These are phyloP conservation scores for Salticus scenicus DNA, from an alignment of 2,888 invertebrate species.

Conservation along the genomic window DNA sequence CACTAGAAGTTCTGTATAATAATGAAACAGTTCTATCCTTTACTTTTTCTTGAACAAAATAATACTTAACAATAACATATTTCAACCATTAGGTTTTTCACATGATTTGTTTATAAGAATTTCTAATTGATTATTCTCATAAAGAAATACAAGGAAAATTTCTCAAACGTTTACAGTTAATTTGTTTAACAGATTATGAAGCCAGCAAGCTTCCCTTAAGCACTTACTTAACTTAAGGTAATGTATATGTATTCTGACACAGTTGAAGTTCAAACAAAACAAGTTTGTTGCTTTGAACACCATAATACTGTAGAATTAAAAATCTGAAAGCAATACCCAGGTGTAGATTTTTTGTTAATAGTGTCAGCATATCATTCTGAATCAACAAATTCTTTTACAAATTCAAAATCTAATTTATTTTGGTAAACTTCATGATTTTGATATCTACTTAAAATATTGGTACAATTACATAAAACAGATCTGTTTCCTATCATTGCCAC, in stretches of 20 bases:
- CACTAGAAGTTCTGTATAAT: not conserved
- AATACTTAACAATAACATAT: not conserved
- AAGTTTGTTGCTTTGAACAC: not conserved
- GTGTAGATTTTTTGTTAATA: not conserved
- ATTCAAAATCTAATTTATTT: not conserved
- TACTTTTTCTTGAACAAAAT: not conserved
- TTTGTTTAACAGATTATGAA: not conserved
- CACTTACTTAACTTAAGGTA: not conserved
- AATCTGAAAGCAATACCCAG: not conserved
- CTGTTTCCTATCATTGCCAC: too few species aligned
- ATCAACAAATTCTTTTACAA: conserved; percentile 1
- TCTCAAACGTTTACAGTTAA: not conserved
- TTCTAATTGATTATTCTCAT: not conserved
- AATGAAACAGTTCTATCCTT: not conserved
- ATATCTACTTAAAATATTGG: conserved; percentile 14
- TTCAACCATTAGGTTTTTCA: not conserved
- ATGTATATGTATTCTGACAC: not conserved
- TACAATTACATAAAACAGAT: conserved; percentile 16
- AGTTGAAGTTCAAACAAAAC: not conserved
- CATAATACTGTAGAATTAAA: not conserved
- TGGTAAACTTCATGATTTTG: not conserved
- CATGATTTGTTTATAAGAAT: not conserved
- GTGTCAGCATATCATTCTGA: not conserved
- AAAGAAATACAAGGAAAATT: not conserved
- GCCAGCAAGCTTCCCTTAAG: not conserved